phyloP scores from a whole-genome alignment of 2,113 vertebrate species.

The Tachuris rubrigastra region DNA sequence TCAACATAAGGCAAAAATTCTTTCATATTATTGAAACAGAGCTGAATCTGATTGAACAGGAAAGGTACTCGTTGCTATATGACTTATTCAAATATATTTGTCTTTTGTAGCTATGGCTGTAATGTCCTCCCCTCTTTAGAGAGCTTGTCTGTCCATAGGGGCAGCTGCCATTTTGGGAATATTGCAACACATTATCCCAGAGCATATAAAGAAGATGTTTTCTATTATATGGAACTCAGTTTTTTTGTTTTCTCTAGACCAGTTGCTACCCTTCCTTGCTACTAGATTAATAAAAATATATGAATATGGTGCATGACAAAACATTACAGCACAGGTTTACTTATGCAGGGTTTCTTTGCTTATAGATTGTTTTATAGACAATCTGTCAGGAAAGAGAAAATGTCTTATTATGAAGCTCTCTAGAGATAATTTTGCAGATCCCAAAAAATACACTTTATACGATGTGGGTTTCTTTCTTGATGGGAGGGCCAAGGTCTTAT shows the following conservation, averaged over 20 bases:
- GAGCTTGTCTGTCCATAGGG: not conserved
- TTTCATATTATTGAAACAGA: not conserved
- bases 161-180: not conserved
- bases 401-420: not conserved
- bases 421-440: not conserved
- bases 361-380: not conserved
- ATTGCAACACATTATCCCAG: not conserved
- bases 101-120: not conserved
- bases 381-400: not conserved
- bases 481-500: fast-evolving
- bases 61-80: not conserved
- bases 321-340: not conserved
- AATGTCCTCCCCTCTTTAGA: not conserved
- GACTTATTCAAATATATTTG: not conserved
- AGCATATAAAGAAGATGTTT: not conserved
- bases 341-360: not conserved
- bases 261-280: not conserved
- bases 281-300: not conserved
- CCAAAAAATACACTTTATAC: not conserved
- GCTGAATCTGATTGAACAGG: not conserved
- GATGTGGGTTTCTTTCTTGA: not conserved
- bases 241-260: not conserved
- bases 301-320: not conserved
- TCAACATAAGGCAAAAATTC: slow-evolving; percentile 26
- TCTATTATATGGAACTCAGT: not conserved